Percentiles rank a stretch among this genome's conserved stretches.
Evolutionary conservation across 2,113 vertebrate species (phyloP).

Genomic region (Cyanoderma ruficeps): DNA sequence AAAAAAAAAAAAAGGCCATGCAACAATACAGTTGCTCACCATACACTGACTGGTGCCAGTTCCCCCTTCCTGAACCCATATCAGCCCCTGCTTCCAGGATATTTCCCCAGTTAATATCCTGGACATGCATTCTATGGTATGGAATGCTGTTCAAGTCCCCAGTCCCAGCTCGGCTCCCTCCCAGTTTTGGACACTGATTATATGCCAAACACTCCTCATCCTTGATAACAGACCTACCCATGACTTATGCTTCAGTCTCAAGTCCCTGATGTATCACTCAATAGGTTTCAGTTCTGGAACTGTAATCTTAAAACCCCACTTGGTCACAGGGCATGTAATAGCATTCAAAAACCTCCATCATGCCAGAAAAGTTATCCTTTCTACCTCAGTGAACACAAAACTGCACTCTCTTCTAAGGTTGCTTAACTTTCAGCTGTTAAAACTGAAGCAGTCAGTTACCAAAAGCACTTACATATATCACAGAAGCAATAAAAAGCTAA

Average conservation of each 20-base stretch:
- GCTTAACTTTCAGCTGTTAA: constrained; percentile 46
- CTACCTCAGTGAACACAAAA: constrained; percentile 34
- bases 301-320: constrained; percentile 36
- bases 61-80: background rate
- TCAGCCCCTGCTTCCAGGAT: background rate
- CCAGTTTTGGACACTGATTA: background rate
- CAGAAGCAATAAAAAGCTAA: constrained; percentile 54
- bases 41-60: background rate
- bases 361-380: constrained; percentile 54
- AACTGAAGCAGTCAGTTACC: constrained; percentile 31
- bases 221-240: background rate
- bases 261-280: background rate
- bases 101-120: background rate
- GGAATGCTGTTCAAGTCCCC: background rate
- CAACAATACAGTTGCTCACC: background rate
- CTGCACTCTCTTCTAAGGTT: constrained; percentile 23
- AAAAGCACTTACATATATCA: constrained; percentile 5
- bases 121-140: too few species aligned
- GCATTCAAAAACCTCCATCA: constrained; percentile 42
- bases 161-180: background rate
- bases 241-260: background rate
- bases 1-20: background rate
- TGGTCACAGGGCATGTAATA: constrained; percentile 47
- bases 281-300: constrained; percentile 23
- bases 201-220: background rate